Percentiles rank a stretch among this genome's conserved stretches.
Conservation (phyloP, 2,797 vertebrate genomes). For the Alosa sapidissima region DNA sequence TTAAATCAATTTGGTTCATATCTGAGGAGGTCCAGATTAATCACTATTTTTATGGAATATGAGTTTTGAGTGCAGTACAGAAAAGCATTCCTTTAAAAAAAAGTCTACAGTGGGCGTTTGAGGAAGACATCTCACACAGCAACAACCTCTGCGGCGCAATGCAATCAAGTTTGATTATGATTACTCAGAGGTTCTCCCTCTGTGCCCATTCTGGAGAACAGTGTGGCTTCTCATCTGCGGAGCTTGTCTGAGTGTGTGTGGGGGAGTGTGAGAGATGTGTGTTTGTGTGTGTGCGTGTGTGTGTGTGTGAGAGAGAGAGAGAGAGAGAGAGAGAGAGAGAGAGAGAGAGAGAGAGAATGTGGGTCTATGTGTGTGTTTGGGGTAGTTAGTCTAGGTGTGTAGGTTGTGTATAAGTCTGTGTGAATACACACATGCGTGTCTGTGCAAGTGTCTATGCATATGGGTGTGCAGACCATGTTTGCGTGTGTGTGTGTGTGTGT, state of each 20-base stretch:
- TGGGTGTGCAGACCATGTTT: constrained; percentile 2
- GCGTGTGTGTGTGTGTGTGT: constrained; percentile 13
- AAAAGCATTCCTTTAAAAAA: not conserved
- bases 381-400: not conserved
- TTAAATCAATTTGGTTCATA: not conserved
- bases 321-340: not conserved
- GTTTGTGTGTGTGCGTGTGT: not conserved
- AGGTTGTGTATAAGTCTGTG: not conserved
- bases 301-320: not conserved
- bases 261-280: not conserved
- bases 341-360: too few relatives aligned
- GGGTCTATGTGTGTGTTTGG: not conserved
- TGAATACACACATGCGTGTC: not conserved
- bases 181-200: constrained; percentile 14
- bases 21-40: not conserved
- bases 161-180: constrained; percentile 15
- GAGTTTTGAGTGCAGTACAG: not conserved
- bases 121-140: constrained; percentile 16
- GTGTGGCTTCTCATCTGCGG: not conserved
- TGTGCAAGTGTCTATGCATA: not conserved
- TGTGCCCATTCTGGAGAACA: constrained; percentile 14
- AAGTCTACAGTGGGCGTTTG: not conserved
- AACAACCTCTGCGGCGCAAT: constrained; percentile 4
- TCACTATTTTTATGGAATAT: not conserved
- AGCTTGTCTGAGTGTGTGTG: not conserved